Percentiles rank a stretch among this genome's conserved stretches.
These are phyloP conservation scores for Porites lobata DNA, from an alignment of 92 coral and sea anemone genomes.

Conservation along the genomic window DNA sequence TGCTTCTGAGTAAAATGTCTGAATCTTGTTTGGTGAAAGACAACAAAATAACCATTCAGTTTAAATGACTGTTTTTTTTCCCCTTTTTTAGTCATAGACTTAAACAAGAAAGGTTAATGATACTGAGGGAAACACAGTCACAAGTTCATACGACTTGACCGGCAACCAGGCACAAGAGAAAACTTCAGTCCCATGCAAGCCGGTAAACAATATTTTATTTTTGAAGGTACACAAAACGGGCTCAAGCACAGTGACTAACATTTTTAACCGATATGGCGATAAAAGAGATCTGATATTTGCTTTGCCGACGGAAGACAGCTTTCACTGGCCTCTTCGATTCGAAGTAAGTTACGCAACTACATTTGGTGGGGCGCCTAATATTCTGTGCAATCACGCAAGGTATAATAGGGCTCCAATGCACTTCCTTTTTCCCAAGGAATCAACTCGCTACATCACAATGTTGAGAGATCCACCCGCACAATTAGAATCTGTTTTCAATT, in stretches of 20 bases:
- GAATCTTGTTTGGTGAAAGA: too few species aligned
- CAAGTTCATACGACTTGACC: not conserved
- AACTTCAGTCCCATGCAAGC: constrained; percentile 3
- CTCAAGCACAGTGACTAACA: constrained; percentile 46
- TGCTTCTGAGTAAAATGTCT: too few species aligned
- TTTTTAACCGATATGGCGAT: constrained; percentile 47
- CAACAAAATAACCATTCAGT: not conserved
- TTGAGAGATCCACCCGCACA: constrained; percentile 74
- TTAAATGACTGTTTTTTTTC: not conserved
- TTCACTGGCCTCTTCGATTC: constrained; percentile 24
- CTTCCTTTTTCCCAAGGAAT: constrained; percentile 67
- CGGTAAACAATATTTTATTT: constrained; percentile 31
- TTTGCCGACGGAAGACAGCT: not conserved
- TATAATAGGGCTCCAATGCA: constrained; percentile 66
- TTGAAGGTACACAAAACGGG: constrained; percentile 52
- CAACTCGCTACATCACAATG: constrained; percentile 70
- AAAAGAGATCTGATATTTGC: constrained; percentile 20
- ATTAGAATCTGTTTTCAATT: constrained; percentile 75
- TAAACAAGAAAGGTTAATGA: not conserved
- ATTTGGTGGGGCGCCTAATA: constrained; percentile 50
- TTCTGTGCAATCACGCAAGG: constrained; percentile 88
- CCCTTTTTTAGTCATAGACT: not conserved
- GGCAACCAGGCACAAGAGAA: too few species aligned
- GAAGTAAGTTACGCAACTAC: not conserved
- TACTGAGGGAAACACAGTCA: not conserved